Conservation (phyloP, 2,888 invertebrate species). For the Leucophora obtusa region DNA sequence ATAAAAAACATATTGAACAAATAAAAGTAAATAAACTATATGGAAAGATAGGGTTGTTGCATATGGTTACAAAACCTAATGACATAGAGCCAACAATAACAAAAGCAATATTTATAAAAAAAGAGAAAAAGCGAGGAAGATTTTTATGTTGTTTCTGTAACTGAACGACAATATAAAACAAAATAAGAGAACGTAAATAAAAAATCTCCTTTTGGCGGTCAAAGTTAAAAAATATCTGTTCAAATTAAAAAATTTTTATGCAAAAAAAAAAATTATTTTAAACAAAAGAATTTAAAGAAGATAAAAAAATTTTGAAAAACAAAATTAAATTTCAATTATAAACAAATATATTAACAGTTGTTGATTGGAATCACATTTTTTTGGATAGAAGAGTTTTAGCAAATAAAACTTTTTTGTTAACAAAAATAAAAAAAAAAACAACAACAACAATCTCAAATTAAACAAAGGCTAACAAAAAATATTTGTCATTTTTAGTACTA, state of each 20-base stretch:
- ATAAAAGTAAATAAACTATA: constrained; percentile 21
- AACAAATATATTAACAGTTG: constrained; percentile 1
- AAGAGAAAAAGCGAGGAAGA: constrained; percentile 30
- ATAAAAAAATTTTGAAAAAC: background rate
- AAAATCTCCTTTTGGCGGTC: constrained; percentile 37
- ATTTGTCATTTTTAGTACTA: background rate
- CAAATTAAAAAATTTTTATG: constrained; percentile 3
- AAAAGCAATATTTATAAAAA: constrained; percentile 10
- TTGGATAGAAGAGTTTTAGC: background rate
- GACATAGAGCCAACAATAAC: constrained; percentile 23
- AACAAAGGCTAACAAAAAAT: background rate
- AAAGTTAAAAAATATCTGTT: constrained; percentile 22
- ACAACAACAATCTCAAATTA: background rate
- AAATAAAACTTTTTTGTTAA: background rate
- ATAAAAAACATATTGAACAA: background rate
- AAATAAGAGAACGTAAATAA: constrained; percentile 14
- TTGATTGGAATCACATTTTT: background rate
- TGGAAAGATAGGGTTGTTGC: background rate
- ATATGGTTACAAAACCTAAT: constrained; percentile 41
- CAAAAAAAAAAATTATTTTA: background rate
- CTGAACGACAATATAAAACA: constrained; percentile 39
- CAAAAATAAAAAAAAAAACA: background rate
- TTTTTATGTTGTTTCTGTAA: constrained; percentile 20
- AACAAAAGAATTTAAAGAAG: background rate
- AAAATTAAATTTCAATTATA: background rate